Evolutionary conservation across 2,888 invertebrate genomes (phyloP).

Genomic region (Acanthopleura granulata): DNA sequence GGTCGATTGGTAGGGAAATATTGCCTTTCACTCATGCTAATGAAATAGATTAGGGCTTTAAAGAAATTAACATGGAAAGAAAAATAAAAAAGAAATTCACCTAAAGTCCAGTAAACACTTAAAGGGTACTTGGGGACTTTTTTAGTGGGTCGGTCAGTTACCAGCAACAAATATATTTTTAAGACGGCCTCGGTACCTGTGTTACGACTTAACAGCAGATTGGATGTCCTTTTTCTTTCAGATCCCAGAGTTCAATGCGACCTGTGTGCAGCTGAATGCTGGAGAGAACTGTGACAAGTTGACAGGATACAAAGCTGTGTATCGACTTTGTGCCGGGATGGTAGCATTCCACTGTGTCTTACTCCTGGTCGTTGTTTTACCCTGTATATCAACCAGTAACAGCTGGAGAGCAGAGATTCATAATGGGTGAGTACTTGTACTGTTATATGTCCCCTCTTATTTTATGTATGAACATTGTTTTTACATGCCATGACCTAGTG

Average conservation of each 20-base stretch:
- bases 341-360: conserved; percentile 67
- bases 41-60: too few species aligned
- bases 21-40: too few species aligned
- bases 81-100: too few species aligned
- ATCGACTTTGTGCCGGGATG: conserved; percentile 69
- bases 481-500: too few species aligned
- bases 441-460: not conserved
- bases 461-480: not conserved
- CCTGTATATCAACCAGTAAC: conserved; percentile 65
- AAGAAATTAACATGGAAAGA: too few species aligned
- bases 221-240: conserved; percentile 31
- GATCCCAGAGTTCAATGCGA: conserved; percentile 66
- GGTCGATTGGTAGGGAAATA: too few species aligned
- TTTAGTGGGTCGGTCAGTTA: too few species aligned
- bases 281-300: conserved; percentile 66
- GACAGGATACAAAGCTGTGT: conserved; percentile 71
- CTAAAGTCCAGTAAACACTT: too few species aligned
- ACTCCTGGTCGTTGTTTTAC: conserved; percentile 58
- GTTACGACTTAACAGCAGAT: too few species aligned
- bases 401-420: conserved; percentile 70
- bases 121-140: too few species aligned
- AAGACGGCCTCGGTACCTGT: too few species aligned
- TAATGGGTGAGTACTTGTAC: conserved; percentile 69
- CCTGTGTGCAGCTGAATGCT: conserved; percentile 62
- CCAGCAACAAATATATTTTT: too few species aligned